Base-by-base conservation (phyloP, 1,140 invertebrate species). In the Saxidomus purpurata region DNA sequence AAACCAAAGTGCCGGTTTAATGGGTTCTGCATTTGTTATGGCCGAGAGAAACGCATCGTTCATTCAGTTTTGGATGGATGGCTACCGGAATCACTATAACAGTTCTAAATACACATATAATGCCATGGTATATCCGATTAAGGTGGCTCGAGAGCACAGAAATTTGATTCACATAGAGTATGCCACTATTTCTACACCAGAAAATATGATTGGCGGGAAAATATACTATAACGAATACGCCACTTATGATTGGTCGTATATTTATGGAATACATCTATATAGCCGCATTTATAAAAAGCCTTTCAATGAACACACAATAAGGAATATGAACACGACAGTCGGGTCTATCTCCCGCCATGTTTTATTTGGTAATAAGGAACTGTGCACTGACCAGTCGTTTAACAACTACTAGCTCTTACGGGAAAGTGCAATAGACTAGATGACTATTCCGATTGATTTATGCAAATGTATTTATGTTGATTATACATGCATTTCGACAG, bases 161-260 rank as follows among this genome's bases (percentile, higher is more conserved):
- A 34, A 87, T n/a, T 31, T 76, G 6, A 76, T 87, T 79, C 84
- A 87, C 43, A 40, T 87, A 76, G 74, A 67, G 52, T 25, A 36
- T 19, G 67, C 28, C 11, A 87, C 38, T 0, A 28, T 79, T 22
- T 52, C 74, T 0, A 36, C 36, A 47, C 84, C 84, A 38, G 25
- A 8, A 0, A n/a, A 40, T 43, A 52, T 79, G 76, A 36, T 79
- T 19, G 28, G 49, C 8, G 0, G 25, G 17, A 61, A 55, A 17
- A 8, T 87, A 19, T 52, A 28, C 22, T n/a, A 19, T 13, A 76
- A 36, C 28, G 19, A 6, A 28, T 36, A 87, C 22, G 71, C 6
- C 1, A 77, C 40, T 15, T 87, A 61, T 31, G 49, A 87, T 63
- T 87, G 84, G 84, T 77, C 84, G 9, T 19, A 34, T 19, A 47